Conservation (phyloP, 1,140 invertebrate species). For the Fopius arisanus region DNA sequence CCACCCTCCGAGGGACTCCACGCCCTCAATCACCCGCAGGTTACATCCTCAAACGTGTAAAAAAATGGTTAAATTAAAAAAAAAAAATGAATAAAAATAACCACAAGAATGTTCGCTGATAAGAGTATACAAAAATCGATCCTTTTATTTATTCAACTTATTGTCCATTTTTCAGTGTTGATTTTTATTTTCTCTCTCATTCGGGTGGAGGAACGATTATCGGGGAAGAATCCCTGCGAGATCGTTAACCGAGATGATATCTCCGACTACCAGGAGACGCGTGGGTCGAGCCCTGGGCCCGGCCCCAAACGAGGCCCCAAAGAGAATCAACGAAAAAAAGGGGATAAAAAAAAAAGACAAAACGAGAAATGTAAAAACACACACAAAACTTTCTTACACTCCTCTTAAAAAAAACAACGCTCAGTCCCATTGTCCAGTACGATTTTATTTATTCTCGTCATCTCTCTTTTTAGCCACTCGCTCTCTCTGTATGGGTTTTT, state of each 20-base stretch:
- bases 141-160: not conserved
- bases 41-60: slow-evolving; percentile 40
- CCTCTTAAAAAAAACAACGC: not conserved
- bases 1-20: slow-evolving; percentile 52
- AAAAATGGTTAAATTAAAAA: not conserved
- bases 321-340: slow-evolving; percentile 13
- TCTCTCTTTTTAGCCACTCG: not conserved
- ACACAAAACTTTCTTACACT: slow-evolving; percentile 10
- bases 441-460: not conserved
- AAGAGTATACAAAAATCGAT: not conserved
- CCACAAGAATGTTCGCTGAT: not conserved
- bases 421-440: slow-evolving; percentile 10
- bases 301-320: slow-evolving; percentile 20
- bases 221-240: slow-evolving; percentile 14
- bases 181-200: not conserved
- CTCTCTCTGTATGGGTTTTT: no score
- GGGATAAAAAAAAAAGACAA: not conserved
- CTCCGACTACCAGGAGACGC: slow-evolving; percentile 25
- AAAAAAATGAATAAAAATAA: not conserved
- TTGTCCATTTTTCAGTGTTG: not conserved
- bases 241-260: slow-evolving; percentile 27
- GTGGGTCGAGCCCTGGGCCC: slow-evolving; percentile 15
- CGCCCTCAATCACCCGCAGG: slow-evolving; percentile 58
- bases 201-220: slow-evolving; percentile 13
- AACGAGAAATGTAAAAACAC: slow-evolving; percentile 7